Conservation (phyloP, 2,888 invertebrate genomes). For the Lottia gigantea region DNA sequence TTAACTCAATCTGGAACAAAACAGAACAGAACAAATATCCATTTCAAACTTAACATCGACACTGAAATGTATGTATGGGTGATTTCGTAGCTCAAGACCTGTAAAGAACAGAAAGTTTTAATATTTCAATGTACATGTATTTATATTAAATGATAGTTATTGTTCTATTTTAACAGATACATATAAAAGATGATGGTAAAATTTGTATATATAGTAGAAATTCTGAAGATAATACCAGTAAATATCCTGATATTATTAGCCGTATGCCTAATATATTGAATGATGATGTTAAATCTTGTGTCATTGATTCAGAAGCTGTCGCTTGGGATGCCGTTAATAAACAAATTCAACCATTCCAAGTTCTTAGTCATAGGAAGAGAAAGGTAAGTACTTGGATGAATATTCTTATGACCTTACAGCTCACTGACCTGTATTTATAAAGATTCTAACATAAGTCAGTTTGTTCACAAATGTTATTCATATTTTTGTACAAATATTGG, state of each 20-base stretch:
- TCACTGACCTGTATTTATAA: no score
- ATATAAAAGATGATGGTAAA: conserved; percentile 76
- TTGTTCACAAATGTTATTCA: no score
- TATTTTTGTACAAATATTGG: no score
- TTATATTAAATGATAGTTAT: not conserved
- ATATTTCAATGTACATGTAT: not conserved
- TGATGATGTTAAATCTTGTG: conserved; percentile 79
- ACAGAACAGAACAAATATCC: no score
- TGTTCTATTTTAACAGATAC: conserved; percentile 74
- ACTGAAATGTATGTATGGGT: no score
- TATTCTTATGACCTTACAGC: no score
- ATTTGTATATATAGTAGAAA: conserved; percentile 93
- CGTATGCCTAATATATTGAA: conserved; percentile 71
- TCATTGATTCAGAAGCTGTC: conserved; percentile 96
- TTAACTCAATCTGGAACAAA: no score
- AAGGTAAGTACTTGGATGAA: conserved; percentile 74
- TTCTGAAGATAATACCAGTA: conserved; percentile 92
- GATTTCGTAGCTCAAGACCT: no score
- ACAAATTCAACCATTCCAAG: conserved; percentile 95
- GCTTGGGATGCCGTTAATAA: conserved; percentile 91
- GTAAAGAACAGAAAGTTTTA: not conserved
- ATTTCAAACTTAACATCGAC: no score
- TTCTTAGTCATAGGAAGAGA: conserved; percentile 92
- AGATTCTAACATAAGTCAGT: no score
- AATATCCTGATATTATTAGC: conserved; percentile 93